Conservation (phyloP, 2,888 invertebrate species). For the Trachelus tabidus region DNA sequence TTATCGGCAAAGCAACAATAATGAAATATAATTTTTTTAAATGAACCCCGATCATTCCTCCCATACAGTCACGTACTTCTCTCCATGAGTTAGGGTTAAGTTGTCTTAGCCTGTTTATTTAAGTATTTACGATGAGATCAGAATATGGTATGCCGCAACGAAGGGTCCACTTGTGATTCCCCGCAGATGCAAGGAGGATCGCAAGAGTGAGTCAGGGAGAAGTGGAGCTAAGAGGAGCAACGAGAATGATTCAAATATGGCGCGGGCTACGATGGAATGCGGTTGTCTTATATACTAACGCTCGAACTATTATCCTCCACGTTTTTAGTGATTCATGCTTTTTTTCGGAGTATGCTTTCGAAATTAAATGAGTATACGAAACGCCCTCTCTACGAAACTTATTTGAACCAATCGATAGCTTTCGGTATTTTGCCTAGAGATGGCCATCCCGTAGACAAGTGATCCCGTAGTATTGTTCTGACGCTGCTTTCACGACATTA, state of each 20-base stretch:
- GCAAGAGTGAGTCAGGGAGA: conserved; percentile 13
- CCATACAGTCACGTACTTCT: background rate
- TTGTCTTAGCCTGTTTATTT: background rate
- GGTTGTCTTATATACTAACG: conserved; percentile 43
- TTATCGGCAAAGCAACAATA: background rate
- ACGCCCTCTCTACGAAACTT: background rate
- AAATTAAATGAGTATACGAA: background rate
- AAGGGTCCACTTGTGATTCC: conserved; percentile 17
- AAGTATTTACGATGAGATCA: background rate
- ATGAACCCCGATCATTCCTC: background rate
- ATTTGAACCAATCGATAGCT: background rate
- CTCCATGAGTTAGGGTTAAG: background rate
- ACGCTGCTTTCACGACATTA: background rate
- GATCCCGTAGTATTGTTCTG: background rate
- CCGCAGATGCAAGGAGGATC: conserved; percentile 13
- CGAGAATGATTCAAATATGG: conserved; percentile 47
- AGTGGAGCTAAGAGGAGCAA: conserved; percentile 22
- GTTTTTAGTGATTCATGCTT: background rate
- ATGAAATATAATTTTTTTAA: background rate
- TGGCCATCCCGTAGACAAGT: background rate
- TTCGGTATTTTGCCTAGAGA: background rate
- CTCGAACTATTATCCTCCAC: conserved; percentile 15
- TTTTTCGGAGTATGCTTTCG: background rate
- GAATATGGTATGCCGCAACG: background rate
- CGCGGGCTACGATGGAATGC: conserved; percentile 45